These are phyloP conservation scores for Physocephala rufipes DNA, from an alignment of 2,888 invertebrate genomes.

Conservation along the genomic window DNA sequence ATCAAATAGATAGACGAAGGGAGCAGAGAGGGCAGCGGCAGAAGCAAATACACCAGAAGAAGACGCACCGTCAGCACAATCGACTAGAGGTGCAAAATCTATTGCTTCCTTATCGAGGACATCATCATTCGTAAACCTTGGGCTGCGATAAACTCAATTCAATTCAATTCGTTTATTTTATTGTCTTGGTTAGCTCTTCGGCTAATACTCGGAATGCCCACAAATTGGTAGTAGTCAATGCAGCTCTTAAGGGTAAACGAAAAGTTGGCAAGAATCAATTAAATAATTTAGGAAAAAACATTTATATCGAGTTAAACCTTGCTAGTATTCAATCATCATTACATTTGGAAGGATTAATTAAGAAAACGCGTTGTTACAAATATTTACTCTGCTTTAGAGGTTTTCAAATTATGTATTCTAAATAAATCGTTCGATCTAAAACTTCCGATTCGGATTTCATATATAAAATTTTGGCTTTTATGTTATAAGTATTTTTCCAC, in stretches of 20 bases:
- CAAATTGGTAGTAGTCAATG: too few relatives aligned
- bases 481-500: slow-evolving; percentile 34
- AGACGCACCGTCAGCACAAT: too few relatives aligned
- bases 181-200: too few relatives aligned
- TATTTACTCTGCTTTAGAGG: not conserved
- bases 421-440: not conserved
- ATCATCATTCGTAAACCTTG: slow-evolving; percentile 35
- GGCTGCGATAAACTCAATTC: slow-evolving; percentile 13
- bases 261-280: slow-evolving; percentile 10
- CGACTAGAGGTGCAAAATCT: not conserved
- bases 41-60: too few relatives aligned
- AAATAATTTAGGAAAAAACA: slow-evolving; percentile 29
- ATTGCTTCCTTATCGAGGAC: slow-evolving; percentile 45
- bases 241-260: too few relatives aligned
- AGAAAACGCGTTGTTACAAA: too few relatives aligned
- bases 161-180: slow-evolving; percentile 30
- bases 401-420: not conserved
- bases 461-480: not conserved
- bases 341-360: slow-evolving; percentile 11
- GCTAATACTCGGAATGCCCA: too few relatives aligned
- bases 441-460: not conserved
- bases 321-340: slow-evolving; percentile 26
- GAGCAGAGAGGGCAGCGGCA: too few relatives aligned
- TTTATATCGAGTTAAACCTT: slow-evolving; percentile 3
- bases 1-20: too few relatives aligned